Percentiles rank a stretch among this genome's conserved stretches.
Conservation (phyloP, 2,888 invertebrate species). For the Dynastes maya region DNA sequence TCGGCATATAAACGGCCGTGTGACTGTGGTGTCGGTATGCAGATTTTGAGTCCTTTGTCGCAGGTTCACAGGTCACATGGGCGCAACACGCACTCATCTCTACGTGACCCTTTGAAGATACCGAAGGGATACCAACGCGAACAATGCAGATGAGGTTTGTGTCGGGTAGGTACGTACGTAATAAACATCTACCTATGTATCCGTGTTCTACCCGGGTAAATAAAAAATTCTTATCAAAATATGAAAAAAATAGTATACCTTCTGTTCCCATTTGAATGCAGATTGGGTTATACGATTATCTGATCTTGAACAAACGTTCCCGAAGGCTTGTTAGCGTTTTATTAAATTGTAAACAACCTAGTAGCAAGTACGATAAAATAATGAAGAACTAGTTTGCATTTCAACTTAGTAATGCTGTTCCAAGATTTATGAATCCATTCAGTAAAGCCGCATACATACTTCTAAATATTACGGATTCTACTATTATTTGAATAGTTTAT, state of each 20-base stretch:
- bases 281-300: slow-evolving; percentile 17
- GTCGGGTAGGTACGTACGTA: slow-evolving; percentile 7
- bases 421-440: no score
- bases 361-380: background rate
- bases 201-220: background rate
- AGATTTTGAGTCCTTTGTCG: slow-evolving; percentile 65
- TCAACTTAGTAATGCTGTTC: no score
- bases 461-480: no score
- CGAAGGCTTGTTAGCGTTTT: slow-evolving; percentile 13
- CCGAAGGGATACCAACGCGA: slow-evolving; percentile 55
- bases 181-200: slow-evolving; percentile 20
- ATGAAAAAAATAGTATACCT: slow-evolving; percentile 18
- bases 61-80: slow-evolving; percentile 64
- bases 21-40: slow-evolving; percentile 60
- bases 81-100: slow-evolving; percentile 66
- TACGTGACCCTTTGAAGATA: slow-evolving; percentile 66
- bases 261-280: slow-evolving; percentile 31
- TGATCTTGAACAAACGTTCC: slow-evolving; percentile 9
- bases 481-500: no score
- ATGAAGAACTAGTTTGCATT: no score
- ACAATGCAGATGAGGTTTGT: slow-evolving; percentile 35
- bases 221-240: slow-evolving; percentile 38
- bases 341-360: slow-evolving; percentile 1
- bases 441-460: no score
- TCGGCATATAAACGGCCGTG: slow-evolving; percentile 47